Base-by-base conservation (phyloP, 2,888 invertebrate genomes). In the Apamea anceps region DNA sequence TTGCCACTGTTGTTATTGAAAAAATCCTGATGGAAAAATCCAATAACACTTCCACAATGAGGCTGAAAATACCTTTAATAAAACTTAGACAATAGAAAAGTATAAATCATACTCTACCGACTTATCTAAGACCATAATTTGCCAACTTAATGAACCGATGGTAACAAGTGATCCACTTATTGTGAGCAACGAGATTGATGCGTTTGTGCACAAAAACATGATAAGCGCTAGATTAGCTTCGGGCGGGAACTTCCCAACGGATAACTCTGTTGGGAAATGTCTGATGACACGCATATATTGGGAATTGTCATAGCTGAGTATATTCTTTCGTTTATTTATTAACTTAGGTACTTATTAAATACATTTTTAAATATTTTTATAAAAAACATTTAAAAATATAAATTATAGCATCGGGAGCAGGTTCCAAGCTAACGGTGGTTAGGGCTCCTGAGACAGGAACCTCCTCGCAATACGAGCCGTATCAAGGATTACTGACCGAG, bases 61-160 rank as follows among this genome's bases (percentile, higher is more conserved):
- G 15, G 25, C 10, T 71, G 0, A 37, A 67, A 18, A 60, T 12
- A 18, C 2, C 8, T 21, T 45, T 37, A 72, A 66, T n/a, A 75
- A 75, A n/a, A 51, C 42, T 2, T n/a, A 32, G 18, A 77, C 72
- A 85, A 73, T 74, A 60, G 54, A 25, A 67, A 37, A 0, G 4
- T 37, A 48, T 80, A 73, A 70, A 74, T 82, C 65, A 76, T 4
- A 72, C 6, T 18, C 13, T n/a, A 48, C 54, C 13, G n/a, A 1
- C 51, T 65, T 79, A 77, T 80, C 78, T 42, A 4, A 79, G 25
- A 54, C 74, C 28, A 85, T 87, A 85, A 84, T 82, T 88, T 80
- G 73, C 72, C 42, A 70, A 87, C 70, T 83, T 88, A 87, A 88
- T 87, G 68, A 77, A 80, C 82, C 75, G 62, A 84, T 65, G n/a